Evolutionary conservation across 2,888 invertebrate species (phyloP).

Genomic region (Eupithecia vulgata): DNA sequence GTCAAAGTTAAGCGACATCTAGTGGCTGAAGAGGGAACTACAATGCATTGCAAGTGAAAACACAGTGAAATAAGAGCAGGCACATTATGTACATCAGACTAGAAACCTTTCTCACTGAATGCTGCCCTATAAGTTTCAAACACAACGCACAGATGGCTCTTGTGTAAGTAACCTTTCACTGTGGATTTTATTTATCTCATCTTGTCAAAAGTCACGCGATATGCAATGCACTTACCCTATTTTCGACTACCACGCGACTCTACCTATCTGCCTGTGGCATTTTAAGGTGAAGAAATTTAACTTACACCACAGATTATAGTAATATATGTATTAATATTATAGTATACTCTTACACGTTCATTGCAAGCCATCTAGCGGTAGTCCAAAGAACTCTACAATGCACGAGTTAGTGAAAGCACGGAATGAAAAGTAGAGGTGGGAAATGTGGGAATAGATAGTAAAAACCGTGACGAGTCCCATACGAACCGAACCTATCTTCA

Average conservation of each 20-base stretch:
- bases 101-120: neutral
- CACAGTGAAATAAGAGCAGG: neutral
- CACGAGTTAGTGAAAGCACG: neutral
- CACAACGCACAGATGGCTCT: neutral
- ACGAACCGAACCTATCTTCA: no score
- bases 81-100: neutral
- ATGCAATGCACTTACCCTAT: neutral
- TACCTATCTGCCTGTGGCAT: no score
- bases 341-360: no score
- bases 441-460: no score
- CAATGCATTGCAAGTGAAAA: neutral
- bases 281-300: no score
- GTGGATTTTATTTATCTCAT: no score
- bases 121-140: neutral
- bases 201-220: neutral
- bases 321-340: no score
- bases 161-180: neutral
- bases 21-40: neutral
- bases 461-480: no score
- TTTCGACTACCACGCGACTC: neutral
- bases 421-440: no score
- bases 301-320: no score
- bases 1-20: neutral
- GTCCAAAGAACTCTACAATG: neutral
- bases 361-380: neutral